Conservation (phyloP, 2,797 vertebrate genomes). For the Serranus cabrilla region DNA sequence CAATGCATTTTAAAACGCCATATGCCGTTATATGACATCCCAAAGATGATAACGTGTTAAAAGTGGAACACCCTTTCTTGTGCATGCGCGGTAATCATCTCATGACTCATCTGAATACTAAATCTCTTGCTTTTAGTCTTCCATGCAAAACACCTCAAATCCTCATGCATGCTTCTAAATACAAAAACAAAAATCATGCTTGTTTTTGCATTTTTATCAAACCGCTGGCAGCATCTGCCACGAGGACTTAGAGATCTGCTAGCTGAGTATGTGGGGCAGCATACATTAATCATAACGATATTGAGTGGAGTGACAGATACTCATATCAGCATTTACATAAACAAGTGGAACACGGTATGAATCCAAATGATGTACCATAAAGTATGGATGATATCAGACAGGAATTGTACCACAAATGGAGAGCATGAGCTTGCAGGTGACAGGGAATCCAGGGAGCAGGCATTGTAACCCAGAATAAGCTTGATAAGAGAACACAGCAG, state of each 20-base stretch:
- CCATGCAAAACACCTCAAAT: constrained; percentile 65
- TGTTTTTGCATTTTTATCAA: constrained; percentile 64
- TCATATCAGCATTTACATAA: constrained; percentile 84
- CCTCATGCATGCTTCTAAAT: constrained; percentile 50
- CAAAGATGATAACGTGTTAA: constrained; percentile 22
- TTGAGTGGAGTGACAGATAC: constrained; percentile 76
- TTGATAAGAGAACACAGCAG: constrained; percentile 25
- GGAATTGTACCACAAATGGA: constrained; percentile 33
- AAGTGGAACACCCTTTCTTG: constrained; percentile 23
- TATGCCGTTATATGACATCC: background rate
- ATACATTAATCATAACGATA: constrained; percentile 82
- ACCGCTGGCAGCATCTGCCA: constrained; percentile 56
- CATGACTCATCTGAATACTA: constrained; percentile 67
- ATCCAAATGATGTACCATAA: constrained; percentile 65
- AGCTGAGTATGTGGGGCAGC: constrained; percentile 76
- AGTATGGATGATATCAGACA: constrained; percentile 66
- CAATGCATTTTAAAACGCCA: constrained; percentile 33
- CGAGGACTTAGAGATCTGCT: constrained; percentile 51
- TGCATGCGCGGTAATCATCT: constrained; percentile 38
- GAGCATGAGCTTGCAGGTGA: constrained; percentile 30
- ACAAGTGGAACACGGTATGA: constrained; percentile 73
- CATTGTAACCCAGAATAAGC: constrained; percentile 22
- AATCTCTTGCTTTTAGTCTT: constrained; percentile 47
- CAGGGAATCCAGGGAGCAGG: constrained; percentile 25
- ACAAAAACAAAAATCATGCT: constrained; percentile 47